Base-by-base conservation (phyloP, 2,888 invertebrate species). In the Microplitis manilae region DNA sequence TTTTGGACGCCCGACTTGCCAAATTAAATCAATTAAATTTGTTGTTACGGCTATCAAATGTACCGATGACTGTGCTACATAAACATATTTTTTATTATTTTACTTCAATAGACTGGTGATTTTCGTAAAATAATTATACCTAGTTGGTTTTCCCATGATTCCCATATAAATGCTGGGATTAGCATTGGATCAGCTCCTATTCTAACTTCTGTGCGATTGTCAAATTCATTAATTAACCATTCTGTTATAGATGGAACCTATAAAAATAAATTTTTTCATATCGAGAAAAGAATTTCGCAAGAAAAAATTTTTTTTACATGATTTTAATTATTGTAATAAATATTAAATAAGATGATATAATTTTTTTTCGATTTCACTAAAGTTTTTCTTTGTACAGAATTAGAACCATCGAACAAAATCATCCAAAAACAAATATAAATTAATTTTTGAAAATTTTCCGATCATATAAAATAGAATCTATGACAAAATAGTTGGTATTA, bases 1-100 rank as follows among this genome's bases (percentile, higher is more conserved):
- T 39, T 91, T 91, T 0, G 95, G 94, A 30, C 94, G 90, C 77
- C 92, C 91, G 68, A 92, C 90, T 70, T 91, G 92, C 97, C 97
- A 97, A 79, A 96, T 93, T 80, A 93, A 87, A 87, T 97, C 97
- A 8, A 97, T 91, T 59, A 97, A 90, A 84, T 96, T 96, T 73
- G 91, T 92, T 75, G 88, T 91, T n/a, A 93, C 91, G 75, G 92
- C 92, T n/a, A 93, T 89, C 76, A 94, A 89, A 79, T 90, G 90
- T 69, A 93, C 88, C 0, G 90, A 91, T 77, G 90, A 91, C 38
- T 90, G 90, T 5, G 78, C 89, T 89, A 82, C 5, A 81, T 41
- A 71, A 68, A 72, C 30, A 62, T 76, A 70, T 13, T 38, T 62
- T n/a, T 40, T 7, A 17, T 38, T 64, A 6, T 17, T 4, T 30